Evolutionary conservation across 2,888 invertebrate species (phyloP).

Genomic region (Drosophila sordidapex): DNA sequence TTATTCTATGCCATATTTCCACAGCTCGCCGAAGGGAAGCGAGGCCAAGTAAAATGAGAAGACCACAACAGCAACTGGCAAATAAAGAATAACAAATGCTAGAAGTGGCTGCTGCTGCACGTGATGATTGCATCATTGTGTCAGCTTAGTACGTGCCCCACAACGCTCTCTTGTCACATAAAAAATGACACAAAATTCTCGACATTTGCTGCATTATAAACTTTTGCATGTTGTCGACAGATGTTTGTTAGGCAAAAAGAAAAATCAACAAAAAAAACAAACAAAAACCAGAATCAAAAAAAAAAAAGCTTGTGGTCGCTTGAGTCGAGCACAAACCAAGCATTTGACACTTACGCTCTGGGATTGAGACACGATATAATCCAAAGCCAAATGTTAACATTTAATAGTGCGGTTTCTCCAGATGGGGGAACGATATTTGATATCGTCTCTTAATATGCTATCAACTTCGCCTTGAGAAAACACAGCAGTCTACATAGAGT

Average conservation of each 20-base stretch:
- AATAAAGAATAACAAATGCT: slow-evolving; percentile 47
- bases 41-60: slow-evolving; percentile 5
- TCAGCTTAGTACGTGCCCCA: slow-evolving; percentile 82
- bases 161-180: slow-evolving; percentile 71
- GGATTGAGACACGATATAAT: slow-evolving; percentile 15
- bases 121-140: slow-evolving; percentile 83
- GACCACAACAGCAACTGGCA: slow-evolving; percentile 38
- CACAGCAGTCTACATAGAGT: neutral
- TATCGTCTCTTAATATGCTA: neutral
- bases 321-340: slow-evolving; percentile 31
- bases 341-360: slow-evolving; percentile 59
- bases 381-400: slow-evolving; percentile 29
- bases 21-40: slow-evolving; percentile 11
- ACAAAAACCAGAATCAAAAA: neutral
- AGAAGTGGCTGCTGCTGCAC: slow-evolving; percentile 64
- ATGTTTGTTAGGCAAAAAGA: slow-evolving; percentile 45
- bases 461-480: neutral
- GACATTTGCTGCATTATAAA: slow-evolving; percentile 68
- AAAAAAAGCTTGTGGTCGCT: slow-evolving; percentile 36
- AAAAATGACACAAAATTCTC: slow-evolving; percentile 77
- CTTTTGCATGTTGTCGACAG: slow-evolving; percentile 62
- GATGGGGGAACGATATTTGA: slow-evolving; percentile 11
- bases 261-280: neutral
- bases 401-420: slow-evolving; percentile 19
- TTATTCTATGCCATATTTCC: slow-evolving; percentile 55